phyloP scores from a whole-genome alignment of 2,113 vertebrate genomes.

The Tamias sibiricus region DNA sequence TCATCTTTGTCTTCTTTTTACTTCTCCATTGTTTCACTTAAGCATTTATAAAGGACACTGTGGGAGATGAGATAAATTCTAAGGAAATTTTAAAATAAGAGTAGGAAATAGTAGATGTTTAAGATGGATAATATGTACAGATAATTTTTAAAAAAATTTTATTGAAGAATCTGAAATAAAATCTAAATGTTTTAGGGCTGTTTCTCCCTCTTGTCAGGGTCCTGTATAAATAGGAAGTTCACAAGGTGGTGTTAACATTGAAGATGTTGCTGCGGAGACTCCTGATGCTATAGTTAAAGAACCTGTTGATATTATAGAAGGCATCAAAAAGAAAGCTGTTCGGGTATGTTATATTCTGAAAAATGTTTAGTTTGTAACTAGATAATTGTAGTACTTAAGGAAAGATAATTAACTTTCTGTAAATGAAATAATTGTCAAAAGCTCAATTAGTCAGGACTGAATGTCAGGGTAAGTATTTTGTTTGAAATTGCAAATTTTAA shows the following conservation, averaged over 20 bases:
- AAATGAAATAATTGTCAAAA: too few relatives aligned
- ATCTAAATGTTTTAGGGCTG: not conserved
- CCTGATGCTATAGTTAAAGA: conserved; percentile 98
- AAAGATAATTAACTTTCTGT: too few relatives aligned
- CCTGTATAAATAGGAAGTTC: conserved; percentile 98
- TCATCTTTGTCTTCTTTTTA: not conserved
- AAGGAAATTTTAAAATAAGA: not conserved
- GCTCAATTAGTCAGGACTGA: too few relatives aligned
- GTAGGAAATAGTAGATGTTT: not conserved
- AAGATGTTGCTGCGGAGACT: conserved; percentile 97
- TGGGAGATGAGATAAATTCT: conserved; percentile 4
- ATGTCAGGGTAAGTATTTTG: too few relatives aligned
- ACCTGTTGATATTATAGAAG: too few relatives aligned
- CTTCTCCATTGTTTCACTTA: not conserved
- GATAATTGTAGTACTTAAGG: too few relatives aligned
- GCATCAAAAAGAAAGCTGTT: too few relatives aligned
- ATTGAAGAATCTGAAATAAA: not conserved
- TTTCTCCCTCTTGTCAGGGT: conserved; percentile 86
- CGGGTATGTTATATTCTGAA: too few relatives aligned
- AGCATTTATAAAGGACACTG: too few relatives aligned
- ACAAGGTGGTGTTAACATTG: too few relatives aligned
- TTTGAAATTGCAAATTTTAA: too few relatives aligned
- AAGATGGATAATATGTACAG: not conserved
- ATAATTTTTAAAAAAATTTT: conserved; percentile 38
- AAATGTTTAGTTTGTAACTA: too few relatives aligned